Conservation (phyloP, 1,140 invertebrate species). For the Drosophila suzukii region DNA sequence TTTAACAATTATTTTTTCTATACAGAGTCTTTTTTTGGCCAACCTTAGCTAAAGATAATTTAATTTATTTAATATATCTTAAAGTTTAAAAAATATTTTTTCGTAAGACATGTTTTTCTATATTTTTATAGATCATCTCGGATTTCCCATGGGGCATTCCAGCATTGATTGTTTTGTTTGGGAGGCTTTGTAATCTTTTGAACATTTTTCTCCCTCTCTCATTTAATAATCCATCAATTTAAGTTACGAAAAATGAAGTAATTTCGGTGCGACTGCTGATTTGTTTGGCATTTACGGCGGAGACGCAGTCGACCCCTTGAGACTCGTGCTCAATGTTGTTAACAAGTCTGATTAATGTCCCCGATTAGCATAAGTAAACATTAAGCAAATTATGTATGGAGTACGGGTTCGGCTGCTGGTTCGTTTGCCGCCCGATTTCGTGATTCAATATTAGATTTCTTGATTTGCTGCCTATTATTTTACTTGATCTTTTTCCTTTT, state of each 20-base stretch:
- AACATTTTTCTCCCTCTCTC: constrained; percentile 36
- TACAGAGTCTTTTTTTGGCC: too few species aligned
- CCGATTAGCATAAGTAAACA: constrained; percentile 78
- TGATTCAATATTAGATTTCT: constrained; percentile 72
- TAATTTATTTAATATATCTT: too few species aligned
- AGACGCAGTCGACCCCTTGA: constrained; percentile 27
- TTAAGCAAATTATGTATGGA: constrained; percentile 70
- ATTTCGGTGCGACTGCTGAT: constrained; percentile 31
- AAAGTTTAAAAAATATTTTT: too few species aligned
- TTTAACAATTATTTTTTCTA: too few species aligned
- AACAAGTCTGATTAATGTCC: constrained; percentile 75
- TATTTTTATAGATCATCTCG: background rate
- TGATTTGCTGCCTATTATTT: constrained; percentile 43
- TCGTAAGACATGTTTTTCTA: background rate
- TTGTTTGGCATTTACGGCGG: constrained; percentile 46
- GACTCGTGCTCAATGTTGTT: constrained; percentile 69
- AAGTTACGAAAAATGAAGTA: constrained; percentile 61
- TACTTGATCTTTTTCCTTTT: constrained; percentile 19
- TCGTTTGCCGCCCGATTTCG: constrained; percentile 51
- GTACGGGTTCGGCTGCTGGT: constrained; percentile 26
- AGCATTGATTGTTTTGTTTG: constrained; percentile 18
- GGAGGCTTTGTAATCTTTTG: constrained; percentile 51
- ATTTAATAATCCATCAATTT: constrained; percentile 72
- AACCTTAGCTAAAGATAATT: too few species aligned
- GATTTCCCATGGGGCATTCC: constrained; percentile 38